Evolutionary conservation across 2,113 vertebrate genomes (phyloP).

Genomic region (Machaerirhynchus nigripectus): DNA sequence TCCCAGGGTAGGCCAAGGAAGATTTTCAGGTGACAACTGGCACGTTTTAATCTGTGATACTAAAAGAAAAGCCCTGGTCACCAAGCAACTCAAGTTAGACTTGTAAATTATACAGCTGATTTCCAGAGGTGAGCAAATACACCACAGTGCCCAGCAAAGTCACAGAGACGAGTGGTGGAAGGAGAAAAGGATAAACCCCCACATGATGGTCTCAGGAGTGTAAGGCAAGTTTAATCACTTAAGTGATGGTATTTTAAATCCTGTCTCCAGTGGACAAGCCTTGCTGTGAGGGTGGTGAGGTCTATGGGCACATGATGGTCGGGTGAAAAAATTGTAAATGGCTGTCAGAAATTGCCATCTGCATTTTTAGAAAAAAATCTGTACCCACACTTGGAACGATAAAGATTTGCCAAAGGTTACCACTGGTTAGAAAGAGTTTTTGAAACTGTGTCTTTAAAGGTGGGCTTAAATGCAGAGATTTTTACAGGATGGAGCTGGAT

Average conservation of each 20-base stretch:
- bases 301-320: neutral
- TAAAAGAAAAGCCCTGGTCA: neutral
- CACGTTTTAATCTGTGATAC: neutral
- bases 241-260: neutral
- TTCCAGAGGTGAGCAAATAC: neutral
- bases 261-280: neutral
- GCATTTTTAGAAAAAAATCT: neutral
- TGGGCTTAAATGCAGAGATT: neutral
- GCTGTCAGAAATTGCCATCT: neutral
- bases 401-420: neutral
- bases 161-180: neutral
- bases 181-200: neutral
- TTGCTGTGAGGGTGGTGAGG: neutral
- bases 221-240: neutral
- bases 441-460: neutral
- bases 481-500: neutral
- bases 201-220: neutral
- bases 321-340: neutral
- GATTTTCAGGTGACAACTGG: neutral
- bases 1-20: neutral
- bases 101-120: neutral
- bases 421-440: neutral
- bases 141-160: neutral
- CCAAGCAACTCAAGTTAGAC: neutral
- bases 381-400: neutral